Percentiles rank a stretch among this genome's conserved stretches.
Evolutionary conservation across 2,888 invertebrate genomes (phyloP).

Genomic region (Buathra laborator): DNA sequence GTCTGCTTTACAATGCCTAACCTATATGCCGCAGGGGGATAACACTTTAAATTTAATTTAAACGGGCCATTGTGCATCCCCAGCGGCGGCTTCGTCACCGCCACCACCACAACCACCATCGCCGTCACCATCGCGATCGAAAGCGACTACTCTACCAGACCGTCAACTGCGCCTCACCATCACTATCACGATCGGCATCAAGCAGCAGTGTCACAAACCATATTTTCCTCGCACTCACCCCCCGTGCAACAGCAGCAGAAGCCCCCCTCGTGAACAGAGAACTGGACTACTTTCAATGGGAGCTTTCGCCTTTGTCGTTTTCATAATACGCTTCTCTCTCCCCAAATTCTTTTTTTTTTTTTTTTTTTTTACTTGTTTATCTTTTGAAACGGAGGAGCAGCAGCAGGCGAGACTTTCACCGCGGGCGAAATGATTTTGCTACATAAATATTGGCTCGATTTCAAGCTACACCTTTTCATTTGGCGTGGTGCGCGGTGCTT

Average conservation of each 20-base stretch:
- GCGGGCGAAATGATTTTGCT: constrained; percentile 77
- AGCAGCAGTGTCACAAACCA: constrained; percentile 57
- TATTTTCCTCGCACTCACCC: constrained; percentile 66
- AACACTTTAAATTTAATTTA: constrained; percentile 83
- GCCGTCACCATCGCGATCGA: constrained; percentile 62
- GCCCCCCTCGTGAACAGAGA: constrained; percentile 65
- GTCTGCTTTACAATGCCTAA: constrained; percentile 72
- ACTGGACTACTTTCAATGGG: constrained; percentile 66
- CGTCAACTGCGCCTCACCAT: constrained; percentile 40
- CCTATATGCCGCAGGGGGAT: constrained; percentile 77
- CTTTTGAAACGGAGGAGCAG: constrained; percentile 69
- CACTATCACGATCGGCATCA: constrained; percentile 39
- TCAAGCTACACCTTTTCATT: constrained; percentile 75
- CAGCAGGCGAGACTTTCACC: constrained; percentile 54
- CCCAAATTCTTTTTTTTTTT: constrained; percentile 21
- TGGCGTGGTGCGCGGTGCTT: constrained; percentile 33
- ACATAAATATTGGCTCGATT: constrained; percentile 82
- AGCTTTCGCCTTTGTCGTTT: constrained; percentile 64
- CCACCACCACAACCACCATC: constrained; percentile 64
- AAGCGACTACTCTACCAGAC: constrained; percentile 33
- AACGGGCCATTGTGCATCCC: constrained; percentile 77
- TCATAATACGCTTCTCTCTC: constrained; percentile 65
- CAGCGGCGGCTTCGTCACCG: constrained; percentile 52
- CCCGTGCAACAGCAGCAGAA: constrained; percentile 40
- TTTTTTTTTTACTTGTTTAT: constrained; percentile 74